Evolutionary conservation across 2,797 vertebrate species (phyloP).

Genomic region (Cossypha heuglini): DNA sequence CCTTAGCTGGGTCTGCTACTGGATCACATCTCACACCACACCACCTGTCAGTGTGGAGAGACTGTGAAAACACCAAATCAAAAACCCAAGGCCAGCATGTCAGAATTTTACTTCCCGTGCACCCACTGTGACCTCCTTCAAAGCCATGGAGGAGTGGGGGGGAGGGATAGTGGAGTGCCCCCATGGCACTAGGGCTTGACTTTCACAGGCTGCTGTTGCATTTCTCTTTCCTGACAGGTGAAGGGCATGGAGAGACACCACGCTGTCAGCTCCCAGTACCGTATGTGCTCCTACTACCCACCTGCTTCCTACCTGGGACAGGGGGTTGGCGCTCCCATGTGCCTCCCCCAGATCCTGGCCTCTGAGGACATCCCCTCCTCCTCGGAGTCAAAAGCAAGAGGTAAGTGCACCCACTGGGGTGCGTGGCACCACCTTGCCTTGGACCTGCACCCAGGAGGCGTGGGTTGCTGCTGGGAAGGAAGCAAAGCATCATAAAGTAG

Average conservation of each 20-base stretch:
- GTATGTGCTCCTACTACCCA: conserved; percentile 91
- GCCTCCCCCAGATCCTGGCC: conserved; percentile 80
- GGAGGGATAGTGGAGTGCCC: fast-evolving
- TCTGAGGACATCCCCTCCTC: conserved; percentile 82
- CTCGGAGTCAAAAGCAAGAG: conserved; percentile 78
- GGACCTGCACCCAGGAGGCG: not conserved
- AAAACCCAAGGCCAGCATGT: not conserved
- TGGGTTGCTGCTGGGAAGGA: not conserved
- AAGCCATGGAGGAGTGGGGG: fast-evolving
- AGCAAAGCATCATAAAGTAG: not conserved
- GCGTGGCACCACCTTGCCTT: fast-evolving
- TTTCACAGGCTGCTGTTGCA: not conserved
- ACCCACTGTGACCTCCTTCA: fast-evolving
- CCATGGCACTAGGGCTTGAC: fast-evolving
- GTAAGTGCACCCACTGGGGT: conserved; percentile 73
- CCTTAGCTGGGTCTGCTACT: fast-evolving
- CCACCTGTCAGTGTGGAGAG: fast-evolving
- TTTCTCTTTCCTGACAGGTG: conserved; percentile 73
- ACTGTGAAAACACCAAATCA: not conserved
- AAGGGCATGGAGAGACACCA: conserved; percentile 83
- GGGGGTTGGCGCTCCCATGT: conserved; percentile 75
- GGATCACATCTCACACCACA: fast-evolving
- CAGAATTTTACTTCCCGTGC: not conserved
- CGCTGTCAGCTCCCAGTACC: conserved; percentile 85
- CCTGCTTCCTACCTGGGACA: conserved; percentile 86